phyloP scores from a whole-genome alignment of 2,113 vertebrate genomes.

The Notothenia coriiceps region DNA sequence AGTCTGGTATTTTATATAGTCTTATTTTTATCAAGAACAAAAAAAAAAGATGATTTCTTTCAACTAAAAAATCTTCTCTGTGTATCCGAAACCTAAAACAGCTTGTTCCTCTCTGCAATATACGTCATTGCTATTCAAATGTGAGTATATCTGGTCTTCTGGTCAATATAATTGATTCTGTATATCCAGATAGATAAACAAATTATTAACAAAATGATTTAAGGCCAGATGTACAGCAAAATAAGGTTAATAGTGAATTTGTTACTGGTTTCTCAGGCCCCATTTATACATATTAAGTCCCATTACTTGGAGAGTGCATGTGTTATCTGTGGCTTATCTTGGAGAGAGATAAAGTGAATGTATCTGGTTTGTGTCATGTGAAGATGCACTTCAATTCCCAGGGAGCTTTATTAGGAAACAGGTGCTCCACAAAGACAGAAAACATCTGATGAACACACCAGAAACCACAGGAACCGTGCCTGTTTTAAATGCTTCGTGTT shows the following conservation, averaged over 20 bases:
- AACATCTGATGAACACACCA: constrained; percentile 48
- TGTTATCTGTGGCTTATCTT: constrained; percentile 3
- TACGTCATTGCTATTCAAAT: too few relatives aligned
- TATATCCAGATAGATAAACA: background rate
- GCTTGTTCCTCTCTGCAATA: too few relatives aligned
- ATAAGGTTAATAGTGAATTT: background rate
- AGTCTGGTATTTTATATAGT: too few relatives aligned
- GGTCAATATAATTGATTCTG: background rate
- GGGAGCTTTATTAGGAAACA: constrained; percentile 44
- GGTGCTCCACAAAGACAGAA: constrained; percentile 26
- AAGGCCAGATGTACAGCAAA: background rate
- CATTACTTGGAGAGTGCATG: background rate
- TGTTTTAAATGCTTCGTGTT: constrained; percentile 40
- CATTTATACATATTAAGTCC: background rate
- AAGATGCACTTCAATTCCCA: constrained; percentile 30
- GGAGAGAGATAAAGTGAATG: constrained; percentile 1
- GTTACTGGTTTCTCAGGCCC: too few relatives aligned
- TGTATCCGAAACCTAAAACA: too few relatives aligned
- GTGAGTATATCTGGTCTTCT: background rate
- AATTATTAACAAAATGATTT: background rate
- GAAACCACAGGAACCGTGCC: constrained; percentile 56
- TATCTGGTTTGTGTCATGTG: constrained; percentile 14
- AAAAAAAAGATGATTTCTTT: too few relatives aligned
- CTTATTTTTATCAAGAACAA: too few relatives aligned
- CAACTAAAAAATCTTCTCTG: too few relatives aligned